A percentile compares a stretch with the other conserved stretches of the same genome.
These are phyloP conservation scores for Phrixothrix hirtus DNA, from an alignment of 2,888 invertebrate genomes.

Conservation along the genomic window DNA sequence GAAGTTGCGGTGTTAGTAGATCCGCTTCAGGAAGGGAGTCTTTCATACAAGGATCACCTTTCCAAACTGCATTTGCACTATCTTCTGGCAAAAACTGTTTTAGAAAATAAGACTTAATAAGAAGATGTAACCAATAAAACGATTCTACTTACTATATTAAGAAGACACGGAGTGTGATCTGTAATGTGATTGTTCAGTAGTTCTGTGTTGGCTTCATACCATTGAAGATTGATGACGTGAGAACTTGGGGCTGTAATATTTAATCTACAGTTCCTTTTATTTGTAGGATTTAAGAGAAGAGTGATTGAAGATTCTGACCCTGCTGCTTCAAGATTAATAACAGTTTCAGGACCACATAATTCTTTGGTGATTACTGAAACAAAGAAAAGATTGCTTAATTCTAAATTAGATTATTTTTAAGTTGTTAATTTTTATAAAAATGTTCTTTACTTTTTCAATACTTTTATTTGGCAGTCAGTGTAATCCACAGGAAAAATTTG, in stretches of 20 bases:
- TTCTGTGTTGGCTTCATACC: conserved; percentile 33
- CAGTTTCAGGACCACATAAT: conserved; percentile 39
- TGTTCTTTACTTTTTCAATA: too few species aligned
- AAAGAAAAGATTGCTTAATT: not conserved
- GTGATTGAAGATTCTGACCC: conserved; percentile 40
- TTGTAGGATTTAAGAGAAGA: conserved; percentile 35
- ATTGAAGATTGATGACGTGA: conserved; percentile 45
- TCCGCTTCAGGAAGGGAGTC: conserved; percentile 42
- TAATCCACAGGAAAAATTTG: too few species aligned
- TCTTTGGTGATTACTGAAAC: conserved; percentile 36
- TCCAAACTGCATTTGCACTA: conserved; percentile 42
- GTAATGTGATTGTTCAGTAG: conserved; percentile 26
- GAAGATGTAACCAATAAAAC: too few species aligned
- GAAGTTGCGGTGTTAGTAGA: conserved; percentile 43
- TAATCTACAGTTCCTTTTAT: conserved; percentile 37
- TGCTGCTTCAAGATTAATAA: conserved; percentile 34
- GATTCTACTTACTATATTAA: conserved; percentile 45
- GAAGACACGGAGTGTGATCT: conserved; percentile 37
- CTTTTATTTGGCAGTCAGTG: too few species aligned
- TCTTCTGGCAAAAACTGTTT: conserved; percentile 44
- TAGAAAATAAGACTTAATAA: too few species aligned
- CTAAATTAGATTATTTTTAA: not conserved
- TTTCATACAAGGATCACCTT: conserved; percentile 44
- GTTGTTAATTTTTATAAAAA: not conserved
- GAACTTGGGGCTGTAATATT: conserved; percentile 44